A percentile compares a stretch with the other conserved stretches of the same genome.
These are phyloP conservation scores for Pollenia griseotomentosa DNA, from an alignment of 2,888 invertebrate species.

Conservation along the genomic window DNA sequence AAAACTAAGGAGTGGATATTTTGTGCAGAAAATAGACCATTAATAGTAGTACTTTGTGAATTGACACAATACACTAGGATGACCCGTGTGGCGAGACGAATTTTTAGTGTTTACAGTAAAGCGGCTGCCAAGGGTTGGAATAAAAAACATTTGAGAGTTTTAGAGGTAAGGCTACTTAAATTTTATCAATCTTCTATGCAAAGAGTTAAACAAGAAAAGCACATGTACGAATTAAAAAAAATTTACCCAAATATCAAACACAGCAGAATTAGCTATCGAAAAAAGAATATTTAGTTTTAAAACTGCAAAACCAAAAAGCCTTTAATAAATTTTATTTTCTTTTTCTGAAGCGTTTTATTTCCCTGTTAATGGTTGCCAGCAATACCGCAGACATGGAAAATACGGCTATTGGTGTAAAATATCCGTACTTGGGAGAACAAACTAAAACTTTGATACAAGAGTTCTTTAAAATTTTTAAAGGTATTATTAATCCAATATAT, in stretches of 20 bases:
- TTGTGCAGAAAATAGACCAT: slow-evolving; percentile 78
- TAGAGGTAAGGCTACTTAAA: slow-evolving; percentile 77
- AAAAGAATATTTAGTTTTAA: no score
- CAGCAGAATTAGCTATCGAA: no score
- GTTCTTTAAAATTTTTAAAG: slow-evolving; percentile 80
- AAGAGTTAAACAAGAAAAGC: background rate
- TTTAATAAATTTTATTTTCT: background rate
- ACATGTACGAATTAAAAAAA: no score
- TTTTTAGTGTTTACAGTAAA: slow-evolving; percentile 79
- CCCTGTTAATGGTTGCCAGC: slow-evolving; percentile 80
- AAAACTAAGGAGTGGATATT: slow-evolving; percentile 78
- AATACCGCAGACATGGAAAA: slow-evolving; percentile 80
- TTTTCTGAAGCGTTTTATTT: slow-evolving; percentile 79
- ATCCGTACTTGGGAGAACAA: slow-evolving; percentile 78
- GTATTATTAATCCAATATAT: slow-evolving; percentile 69
- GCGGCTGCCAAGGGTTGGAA: slow-evolving; percentile 77
- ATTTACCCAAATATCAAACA: no score
- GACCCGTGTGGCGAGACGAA: slow-evolving; percentile 77
- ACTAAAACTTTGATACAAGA: slow-evolving; percentile 78
- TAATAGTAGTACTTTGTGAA: slow-evolving; percentile 79
- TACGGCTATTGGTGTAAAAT: slow-evolving; percentile 77
- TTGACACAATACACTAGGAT: slow-evolving; percentile 77
- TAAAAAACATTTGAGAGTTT: slow-evolving; percentile 75
- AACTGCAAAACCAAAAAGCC: no score
- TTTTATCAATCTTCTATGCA: background rate